A percentile compares a stretch with the other conserved stretches of the same genome.
Evolutionary conservation across 2,797 vertebrate genomes (phyloP).

Genomic region (Cetoscarus ocellatus): DNA sequence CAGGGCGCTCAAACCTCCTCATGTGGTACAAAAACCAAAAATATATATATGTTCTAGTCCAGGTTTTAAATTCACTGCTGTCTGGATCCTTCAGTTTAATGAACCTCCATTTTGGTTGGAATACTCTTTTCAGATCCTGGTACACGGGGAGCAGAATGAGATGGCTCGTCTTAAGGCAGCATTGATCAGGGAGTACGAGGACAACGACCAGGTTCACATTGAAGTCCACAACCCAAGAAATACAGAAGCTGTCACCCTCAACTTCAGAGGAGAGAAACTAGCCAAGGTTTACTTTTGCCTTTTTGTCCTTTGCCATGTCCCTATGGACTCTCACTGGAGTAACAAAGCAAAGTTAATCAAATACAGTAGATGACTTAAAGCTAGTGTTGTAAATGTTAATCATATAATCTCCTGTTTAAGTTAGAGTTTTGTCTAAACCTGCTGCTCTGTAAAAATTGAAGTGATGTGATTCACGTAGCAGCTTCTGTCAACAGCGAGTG

Average conservation of each 20-base stretch:
- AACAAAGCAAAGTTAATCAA: too few relatives aligned
- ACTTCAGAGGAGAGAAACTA: slow-evolving; percentile 97
- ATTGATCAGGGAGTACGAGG: slow-evolving; percentile 95
- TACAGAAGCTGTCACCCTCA: slow-evolving; percentile 95
- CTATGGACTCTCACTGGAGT: too few relatives aligned
- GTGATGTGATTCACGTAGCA: too few relatives aligned
- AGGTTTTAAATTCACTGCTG: background rate
- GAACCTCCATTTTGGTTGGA: background rate
- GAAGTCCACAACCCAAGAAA: slow-evolving; percentile 97
- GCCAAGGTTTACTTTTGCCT: slow-evolving; percentile 88
- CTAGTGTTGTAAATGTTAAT: too few relatives aligned
- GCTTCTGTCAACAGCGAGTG: too few relatives aligned
- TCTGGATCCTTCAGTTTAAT: background rate
- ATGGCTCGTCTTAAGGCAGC: slow-evolving; percentile 97
- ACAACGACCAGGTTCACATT: slow-evolving; percentile 95
- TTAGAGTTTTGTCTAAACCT: too few relatives aligned
- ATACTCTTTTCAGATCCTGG: slow-evolving; percentile 87
- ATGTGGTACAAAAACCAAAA: slow-evolving; percentile 86
- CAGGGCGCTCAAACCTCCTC: slow-evolving; percentile 94
- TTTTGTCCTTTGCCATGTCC: too few relatives aligned
- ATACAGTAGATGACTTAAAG: too few relatives aligned
- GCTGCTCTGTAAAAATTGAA: too few relatives aligned
- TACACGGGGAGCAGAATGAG: slow-evolving; percentile 97
- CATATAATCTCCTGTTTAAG: too few relatives aligned
- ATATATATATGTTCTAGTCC: background rate